Evolutionary conservation across 2,797 vertebrate species (phyloP).

Genomic region (Margarornis squamiger): DNA sequence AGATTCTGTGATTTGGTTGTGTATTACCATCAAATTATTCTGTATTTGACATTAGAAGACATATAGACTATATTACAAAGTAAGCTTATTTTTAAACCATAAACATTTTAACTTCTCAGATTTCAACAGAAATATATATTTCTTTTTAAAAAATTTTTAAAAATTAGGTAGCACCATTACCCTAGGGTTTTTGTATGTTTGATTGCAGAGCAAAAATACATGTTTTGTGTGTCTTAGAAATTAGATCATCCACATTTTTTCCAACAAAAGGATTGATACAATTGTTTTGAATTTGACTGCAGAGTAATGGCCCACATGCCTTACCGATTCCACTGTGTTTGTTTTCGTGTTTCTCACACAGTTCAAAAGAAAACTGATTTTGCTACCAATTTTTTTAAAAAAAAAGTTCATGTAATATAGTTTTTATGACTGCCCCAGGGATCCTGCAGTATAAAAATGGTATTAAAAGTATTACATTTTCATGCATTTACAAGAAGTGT

Average conservation of each 20-base stretch:
- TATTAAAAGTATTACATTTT: conserved; percentile 13
- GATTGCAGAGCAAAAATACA: background rate
- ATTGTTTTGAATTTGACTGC: conserved; percentile 20
- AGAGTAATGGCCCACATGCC: background rate
- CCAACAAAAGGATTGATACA: background rate
- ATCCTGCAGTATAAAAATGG: background rate
- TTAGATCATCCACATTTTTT: background rate
- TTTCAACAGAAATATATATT: background rate
- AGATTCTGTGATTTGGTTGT: background rate
- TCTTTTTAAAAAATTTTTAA: background rate
- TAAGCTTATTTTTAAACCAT: background rate
- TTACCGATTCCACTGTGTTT: background rate
- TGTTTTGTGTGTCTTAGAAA: background rate
- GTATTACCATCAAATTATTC: background rate
- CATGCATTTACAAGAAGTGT: conserved; percentile 14
- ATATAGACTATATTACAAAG: background rate
- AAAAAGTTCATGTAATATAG: background rate
- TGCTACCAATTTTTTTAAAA: conserved; percentile 9
- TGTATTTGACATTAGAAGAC: background rate
- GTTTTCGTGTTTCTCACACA: conserved; percentile 28
- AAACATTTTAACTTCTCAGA: background rate
- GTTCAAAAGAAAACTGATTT: conserved; percentile 27
- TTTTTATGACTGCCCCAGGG: conserved; percentile 44
- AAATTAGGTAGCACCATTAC: background rate
- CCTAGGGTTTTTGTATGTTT: background rate